Conservation (phyloP, 2,888 invertebrate genomes). For the Alloscopus bannaensis region DNA sequence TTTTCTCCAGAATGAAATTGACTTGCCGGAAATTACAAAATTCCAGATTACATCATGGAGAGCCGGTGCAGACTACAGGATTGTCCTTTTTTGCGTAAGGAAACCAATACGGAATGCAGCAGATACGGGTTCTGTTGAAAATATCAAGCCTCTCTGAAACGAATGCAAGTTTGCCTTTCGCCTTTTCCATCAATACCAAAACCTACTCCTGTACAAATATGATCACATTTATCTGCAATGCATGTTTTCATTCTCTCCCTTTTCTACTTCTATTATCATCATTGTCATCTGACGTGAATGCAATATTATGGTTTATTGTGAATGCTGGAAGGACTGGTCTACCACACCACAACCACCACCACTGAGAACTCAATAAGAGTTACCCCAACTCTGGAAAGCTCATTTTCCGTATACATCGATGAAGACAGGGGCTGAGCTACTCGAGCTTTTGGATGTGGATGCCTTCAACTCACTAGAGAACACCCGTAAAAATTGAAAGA, state of each 20-base stretch:
- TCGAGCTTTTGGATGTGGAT: not conserved
- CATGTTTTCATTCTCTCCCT: slow-evolving; percentile 24
- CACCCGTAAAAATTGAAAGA: too few species aligned
- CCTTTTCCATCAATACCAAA: not conserved
- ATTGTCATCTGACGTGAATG: slow-evolving; percentile 27
- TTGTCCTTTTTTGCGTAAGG: not conserved
- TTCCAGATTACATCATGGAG: slow-evolving; percentile 52
- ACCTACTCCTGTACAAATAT: not conserved
- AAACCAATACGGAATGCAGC: slow-evolving; percentile 1
- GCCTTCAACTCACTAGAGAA: too few species aligned
- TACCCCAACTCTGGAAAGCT: too few species aligned
- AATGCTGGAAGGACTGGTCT: not conserved
- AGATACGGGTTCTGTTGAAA: not conserved
- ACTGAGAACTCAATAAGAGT: too few species aligned
- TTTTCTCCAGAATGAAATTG: slow-evolving; percentile 33
- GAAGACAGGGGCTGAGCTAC: not conserved
- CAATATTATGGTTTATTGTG: slow-evolving; percentile 16
- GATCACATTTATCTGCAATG: slow-evolving; percentile 11
- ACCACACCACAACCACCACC: too few species aligned
- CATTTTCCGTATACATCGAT: not conserved
- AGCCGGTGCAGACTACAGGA: not conserved
- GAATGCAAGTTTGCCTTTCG: not conserved
- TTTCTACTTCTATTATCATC: slow-evolving; percentile 28
- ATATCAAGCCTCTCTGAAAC: not conserved
- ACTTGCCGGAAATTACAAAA: slow-evolving; percentile 62